These are phyloP conservation scores for Zaprionus nigranus DNA, from an alignment of 1,140 invertebrate genomes.

Conservation along the genomic window DNA sequence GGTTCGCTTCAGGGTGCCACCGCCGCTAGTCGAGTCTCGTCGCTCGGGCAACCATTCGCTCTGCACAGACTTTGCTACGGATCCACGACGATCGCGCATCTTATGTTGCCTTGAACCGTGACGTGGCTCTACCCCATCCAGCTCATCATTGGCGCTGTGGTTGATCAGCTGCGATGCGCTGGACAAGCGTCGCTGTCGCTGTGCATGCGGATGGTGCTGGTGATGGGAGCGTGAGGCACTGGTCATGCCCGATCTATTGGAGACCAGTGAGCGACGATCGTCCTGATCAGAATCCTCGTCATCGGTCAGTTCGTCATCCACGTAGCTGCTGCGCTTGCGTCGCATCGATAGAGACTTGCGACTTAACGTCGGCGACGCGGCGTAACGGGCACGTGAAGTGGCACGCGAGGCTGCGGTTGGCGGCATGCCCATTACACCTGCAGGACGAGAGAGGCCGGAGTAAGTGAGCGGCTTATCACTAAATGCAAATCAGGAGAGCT, in stretches of 20 bases:
- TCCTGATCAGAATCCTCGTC: slow-evolving; percentile 86
- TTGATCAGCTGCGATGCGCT: slow-evolving; percentile 78
- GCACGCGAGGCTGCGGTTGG: slow-evolving; percentile 82
- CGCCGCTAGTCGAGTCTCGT: slow-evolving; percentile 47
- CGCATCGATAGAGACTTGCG: slow-evolving; percentile 86
- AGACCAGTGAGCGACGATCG: slow-evolving; percentile 85
- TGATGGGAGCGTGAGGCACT: slow-evolving; percentile 66
- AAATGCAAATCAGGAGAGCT: neutral
- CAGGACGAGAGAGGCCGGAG: neutral
- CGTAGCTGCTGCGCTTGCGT: slow-evolving; percentile 84
- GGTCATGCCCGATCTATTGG: slow-evolving; percentile 76
- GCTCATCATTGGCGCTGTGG: slow-evolving; percentile 67
- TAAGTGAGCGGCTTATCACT: neutral
- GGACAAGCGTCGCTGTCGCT: slow-evolving; percentile 66
- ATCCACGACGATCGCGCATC: slow-evolving; percentile 64
- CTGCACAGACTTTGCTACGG: slow-evolving; percentile 76
- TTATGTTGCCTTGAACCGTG: slow-evolving; percentile 50
- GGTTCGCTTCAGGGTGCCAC: slow-evolving; percentile 51
- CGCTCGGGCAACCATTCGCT: slow-evolving; percentile 74
- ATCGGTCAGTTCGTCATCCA: slow-evolving; percentile 85
- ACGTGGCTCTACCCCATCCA: slow-evolving; percentile 49
- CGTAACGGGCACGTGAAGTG: slow-evolving; percentile 85
- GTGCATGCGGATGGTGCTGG: slow-evolving; percentile 52
- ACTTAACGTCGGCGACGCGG: slow-evolving; percentile 89
- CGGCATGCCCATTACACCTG: slow-evolving; percentile 77